Conservation (phyloP, 2,797 vertebrate genomes). For the Carduelis carduelis region DNA sequence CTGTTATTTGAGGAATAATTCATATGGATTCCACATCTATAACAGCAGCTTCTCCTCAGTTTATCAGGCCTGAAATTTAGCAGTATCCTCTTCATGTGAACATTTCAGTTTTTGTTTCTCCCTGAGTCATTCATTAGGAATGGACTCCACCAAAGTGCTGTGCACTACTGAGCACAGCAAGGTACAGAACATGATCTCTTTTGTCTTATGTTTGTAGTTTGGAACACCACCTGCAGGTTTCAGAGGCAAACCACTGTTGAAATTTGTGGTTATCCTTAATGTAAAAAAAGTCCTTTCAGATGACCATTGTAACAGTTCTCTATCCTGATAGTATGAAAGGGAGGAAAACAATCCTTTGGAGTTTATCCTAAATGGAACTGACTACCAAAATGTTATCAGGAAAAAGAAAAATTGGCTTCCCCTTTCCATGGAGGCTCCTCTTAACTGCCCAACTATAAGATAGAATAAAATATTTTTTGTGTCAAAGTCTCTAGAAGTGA, state of each 20-base stretch:
- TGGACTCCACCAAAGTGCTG: neutral
- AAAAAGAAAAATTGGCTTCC: neutral
- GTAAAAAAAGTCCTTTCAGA: neutral
- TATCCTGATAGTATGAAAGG: neutral
- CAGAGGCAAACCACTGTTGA: neutral
- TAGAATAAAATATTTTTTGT: neutral
- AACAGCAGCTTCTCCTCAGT: neutral
- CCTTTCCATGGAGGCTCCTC: neutral
- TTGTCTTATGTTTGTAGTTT: neutral
- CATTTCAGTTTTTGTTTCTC: neutral
- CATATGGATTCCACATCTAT: rapidly evolving
- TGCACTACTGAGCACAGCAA: neutral
- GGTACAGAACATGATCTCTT: neutral
- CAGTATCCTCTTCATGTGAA: neutral
- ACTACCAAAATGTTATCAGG: neutral
- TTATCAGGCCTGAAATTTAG: neutral
- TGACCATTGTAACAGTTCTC: neutral
- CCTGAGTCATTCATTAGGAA: neutral
- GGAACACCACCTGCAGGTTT: neutral
- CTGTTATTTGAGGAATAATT: neutral
- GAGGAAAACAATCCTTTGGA: neutral
- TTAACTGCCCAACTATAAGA: neutral
- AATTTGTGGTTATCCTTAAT: neutral
- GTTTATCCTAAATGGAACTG: neutral
- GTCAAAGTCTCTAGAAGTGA: neutral